A percentile compares a stretch with the other conserved stretches of the same genome.
Evolutionary conservation across 2,113 vertebrate species (phyloP).

Genomic region (Reinhardtius hippoglossoides): DNA sequence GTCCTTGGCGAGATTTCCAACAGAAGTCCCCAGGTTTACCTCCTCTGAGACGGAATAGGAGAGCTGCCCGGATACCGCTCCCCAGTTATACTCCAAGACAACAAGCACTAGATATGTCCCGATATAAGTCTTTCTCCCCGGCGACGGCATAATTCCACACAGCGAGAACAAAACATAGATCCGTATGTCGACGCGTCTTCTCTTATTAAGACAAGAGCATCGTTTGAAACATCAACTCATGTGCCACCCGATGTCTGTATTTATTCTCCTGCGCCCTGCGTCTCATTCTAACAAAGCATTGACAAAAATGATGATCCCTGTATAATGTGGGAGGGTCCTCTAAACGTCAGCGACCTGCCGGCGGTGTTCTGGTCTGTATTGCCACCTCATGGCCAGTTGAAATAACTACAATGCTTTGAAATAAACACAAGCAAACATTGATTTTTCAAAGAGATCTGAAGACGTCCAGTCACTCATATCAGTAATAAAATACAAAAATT

Average conservation of each 20-base stretch:
- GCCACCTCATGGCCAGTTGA: slow-evolving; percentile 33
- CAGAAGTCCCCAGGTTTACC: slow-evolving; percentile 74
- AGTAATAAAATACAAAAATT: not conserved
- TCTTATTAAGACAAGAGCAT: not conserved
- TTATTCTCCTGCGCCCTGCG: not conserved
- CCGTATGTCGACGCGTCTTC: not conserved
- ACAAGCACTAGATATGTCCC: slow-evolving; percentile 41
- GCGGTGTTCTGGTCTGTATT: slow-evolving; percentile 44
- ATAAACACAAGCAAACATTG: not conserved
- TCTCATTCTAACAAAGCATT: slow-evolving; percentile 57
- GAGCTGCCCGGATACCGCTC: slow-evolving; percentile 63
- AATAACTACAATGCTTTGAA: slow-evolving; percentile 33
- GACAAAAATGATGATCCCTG: slow-evolving; percentile 1
- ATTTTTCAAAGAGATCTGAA: not conserved
- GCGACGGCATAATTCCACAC: slow-evolving; percentile 39
- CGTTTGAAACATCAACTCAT: not conserved
- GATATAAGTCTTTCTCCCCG: not conserved
- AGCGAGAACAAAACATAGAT: slow-evolving; percentile 19
- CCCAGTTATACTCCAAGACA: slow-evolving; percentile 46
- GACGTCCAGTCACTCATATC: accelerated
- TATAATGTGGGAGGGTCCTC: slow-evolving; percentile 44
- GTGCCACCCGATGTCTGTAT: not conserved
- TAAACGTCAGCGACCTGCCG: not conserved
- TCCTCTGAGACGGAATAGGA: slow-evolving; percentile 80
- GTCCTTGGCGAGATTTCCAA: slow-evolving; percentile 83